phyloP scores from a whole-genome alignment of 2,113 vertebrate genomes.

The Passer montanus region DNA sequence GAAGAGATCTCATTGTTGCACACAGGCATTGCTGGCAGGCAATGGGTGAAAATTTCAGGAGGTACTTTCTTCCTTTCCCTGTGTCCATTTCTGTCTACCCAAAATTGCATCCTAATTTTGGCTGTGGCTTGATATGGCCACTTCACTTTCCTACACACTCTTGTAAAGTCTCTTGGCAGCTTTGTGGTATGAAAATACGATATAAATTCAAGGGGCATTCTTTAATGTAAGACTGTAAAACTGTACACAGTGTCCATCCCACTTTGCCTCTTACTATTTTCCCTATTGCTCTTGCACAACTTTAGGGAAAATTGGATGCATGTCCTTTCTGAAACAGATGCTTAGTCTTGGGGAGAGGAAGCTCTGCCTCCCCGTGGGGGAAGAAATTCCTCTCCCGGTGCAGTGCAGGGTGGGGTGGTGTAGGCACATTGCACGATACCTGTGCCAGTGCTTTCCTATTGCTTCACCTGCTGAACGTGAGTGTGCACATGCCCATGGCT shows the following conservation, averaged over 20 bases:
- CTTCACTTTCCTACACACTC: neutral
- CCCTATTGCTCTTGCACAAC: neutral
- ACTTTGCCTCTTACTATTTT: neutral
- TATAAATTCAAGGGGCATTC: neutral
- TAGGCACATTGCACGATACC: rapidly evolving
- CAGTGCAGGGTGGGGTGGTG: neutral
- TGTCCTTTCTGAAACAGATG: neutral
- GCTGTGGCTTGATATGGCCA: neutral
- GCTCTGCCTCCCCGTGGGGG: neutral
- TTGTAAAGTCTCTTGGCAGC: neutral
- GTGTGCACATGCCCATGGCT: rapidly evolving
- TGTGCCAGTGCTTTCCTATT: neutral
- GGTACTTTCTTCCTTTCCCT: neutral
- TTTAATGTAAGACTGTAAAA: neutral
- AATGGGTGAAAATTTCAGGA: neutral
- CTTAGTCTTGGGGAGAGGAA: neutral
- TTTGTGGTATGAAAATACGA: neutral
- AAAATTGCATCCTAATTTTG: neutral
- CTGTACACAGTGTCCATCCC: neutral
- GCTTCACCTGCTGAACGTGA: neutral
- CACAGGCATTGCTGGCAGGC: neutral
- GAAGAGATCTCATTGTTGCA: neutral
- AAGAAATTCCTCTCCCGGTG: neutral
- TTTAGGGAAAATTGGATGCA: neutral
- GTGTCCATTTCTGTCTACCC: neutral